Evolutionary conservation across 53 echinoderm and acorn worm genomes (phyloP).

Genomic region (Antedon mediterranea): DNA sequence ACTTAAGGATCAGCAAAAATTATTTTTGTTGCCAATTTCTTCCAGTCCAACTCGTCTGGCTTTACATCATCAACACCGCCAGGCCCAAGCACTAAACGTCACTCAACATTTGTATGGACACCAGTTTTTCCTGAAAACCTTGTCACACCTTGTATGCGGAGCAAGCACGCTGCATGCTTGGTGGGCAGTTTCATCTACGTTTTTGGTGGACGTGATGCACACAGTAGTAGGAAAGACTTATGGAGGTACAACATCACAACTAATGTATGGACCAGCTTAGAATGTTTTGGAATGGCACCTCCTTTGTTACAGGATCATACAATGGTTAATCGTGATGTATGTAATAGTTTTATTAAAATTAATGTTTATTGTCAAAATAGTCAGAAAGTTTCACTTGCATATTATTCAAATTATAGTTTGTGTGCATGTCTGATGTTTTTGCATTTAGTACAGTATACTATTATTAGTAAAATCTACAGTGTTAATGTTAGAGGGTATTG

Average conservation of each 20-base stretch:
- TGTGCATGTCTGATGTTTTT: too few relatives aligned
- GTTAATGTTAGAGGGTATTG: too few relatives aligned
- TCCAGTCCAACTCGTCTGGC: background rate
- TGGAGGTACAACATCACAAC: conserved; percentile 43
- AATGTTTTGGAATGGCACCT: conserved; percentile 54
- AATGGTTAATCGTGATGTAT: conserved; percentile 41
- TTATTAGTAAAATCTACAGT: too few relatives aligned
- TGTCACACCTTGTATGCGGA: conserved; percentile 6
- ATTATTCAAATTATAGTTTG: too few relatives aligned
- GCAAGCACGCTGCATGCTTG: conserved; percentile 29
- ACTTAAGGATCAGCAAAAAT: too few relatives aligned
- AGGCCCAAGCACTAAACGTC: background rate
- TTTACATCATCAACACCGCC: background rate
- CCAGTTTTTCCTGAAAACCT: conserved; percentile 27
- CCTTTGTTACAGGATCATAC: conserved; percentile 61
- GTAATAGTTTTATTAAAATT: too few relatives aligned
- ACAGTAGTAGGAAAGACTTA: conserved; percentile 37
- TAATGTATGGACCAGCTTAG: conserved; percentile 51
- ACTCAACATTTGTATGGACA: conserved; percentile 21
- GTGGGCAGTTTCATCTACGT: conserved; percentile 19
- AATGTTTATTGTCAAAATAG: too few relatives aligned
- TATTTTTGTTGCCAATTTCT: background rate
- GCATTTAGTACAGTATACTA: too few relatives aligned
- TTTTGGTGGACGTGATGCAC: conserved; percentile 25
- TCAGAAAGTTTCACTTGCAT: too few relatives aligned